Conservation (phyloP, 92 coral and sea anemone species). For the Parazoanthus atlanticus region DNA sequence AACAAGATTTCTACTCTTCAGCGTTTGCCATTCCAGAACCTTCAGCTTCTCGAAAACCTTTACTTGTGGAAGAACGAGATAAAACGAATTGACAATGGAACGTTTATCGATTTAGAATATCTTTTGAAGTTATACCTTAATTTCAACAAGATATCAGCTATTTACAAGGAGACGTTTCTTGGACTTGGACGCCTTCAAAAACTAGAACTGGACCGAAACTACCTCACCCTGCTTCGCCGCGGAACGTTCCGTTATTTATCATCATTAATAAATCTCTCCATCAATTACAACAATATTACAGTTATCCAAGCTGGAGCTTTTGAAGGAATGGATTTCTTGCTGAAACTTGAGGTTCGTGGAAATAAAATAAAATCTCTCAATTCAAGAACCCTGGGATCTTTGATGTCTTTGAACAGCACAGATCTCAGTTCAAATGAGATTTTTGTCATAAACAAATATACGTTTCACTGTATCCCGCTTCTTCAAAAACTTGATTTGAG, state of each 20-base stretch:
- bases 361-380: background rate
- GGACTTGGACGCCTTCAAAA: conserved; percentile 38
- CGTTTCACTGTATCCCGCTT: conserved; percentile 28
- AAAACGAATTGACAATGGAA: conserved; percentile 51
- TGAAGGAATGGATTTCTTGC: conserved; percentile 20
- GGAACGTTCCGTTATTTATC: conserved; percentile 59
- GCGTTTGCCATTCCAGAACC: conserved; percentile 24
- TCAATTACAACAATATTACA: conserved; percentile 59
- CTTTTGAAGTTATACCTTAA: background rate
- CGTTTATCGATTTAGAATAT: conserved; percentile 46
- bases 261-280: conserved; percentile 38
- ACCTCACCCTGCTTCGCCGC: conserved; percentile 42
- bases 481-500: background rate
- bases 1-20: conserved; percentile 13
- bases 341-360: background rate
- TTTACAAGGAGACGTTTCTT: conserved; percentile 11
- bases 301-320: conserved; percentile 62
- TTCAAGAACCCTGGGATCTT: conserved; percentile 6
- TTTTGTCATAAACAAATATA: background rate
- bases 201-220: conserved; percentile 52
- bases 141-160: background rate
- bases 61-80: conserved; percentile 54
- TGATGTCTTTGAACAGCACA: conserved; percentile 12
- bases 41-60: conserved; percentile 41
- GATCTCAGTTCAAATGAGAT: conserved; percentile 14